Evolutionary conservation across 2,888 invertebrate species (phyloP), one percentile per base, ranked within the genome.

Genomic region (Drosophila prolongata): DNA sequence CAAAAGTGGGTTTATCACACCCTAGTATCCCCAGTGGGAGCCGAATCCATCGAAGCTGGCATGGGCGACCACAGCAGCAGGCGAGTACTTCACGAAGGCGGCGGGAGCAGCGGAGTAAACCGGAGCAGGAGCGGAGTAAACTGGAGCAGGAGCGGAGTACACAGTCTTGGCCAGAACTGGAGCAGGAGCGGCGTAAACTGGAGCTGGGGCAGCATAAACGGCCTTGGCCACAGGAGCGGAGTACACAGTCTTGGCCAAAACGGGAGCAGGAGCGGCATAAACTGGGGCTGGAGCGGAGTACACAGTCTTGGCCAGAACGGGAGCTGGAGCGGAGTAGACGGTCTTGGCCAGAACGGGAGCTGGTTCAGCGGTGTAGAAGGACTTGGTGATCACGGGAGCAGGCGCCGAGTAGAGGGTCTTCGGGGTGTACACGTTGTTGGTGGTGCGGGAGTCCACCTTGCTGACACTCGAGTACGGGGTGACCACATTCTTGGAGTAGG

Each of bases 11-110:
- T 38, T 27, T 40, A n/a, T 27, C 35, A 10, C 13, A 6, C 44
- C 27, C 94, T 94, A 95, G 94, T 94, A 95, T 87, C 94, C 94
- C 93, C 95, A 95, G 85, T 94, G 93, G 79, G 94, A 93, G 77
- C 94, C 94, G 66, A 94, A 93, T 73, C 95, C 95, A 81, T 93
- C 93, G 93, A 95, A 95, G 82, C 94, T 92, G 57, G 94, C 93
- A 90, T 95, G 95, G 68, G 95, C 94, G 47, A 94, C 90, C 38
- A 70, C 72, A 30, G 80, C 65, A 30, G 90, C 85, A 2, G 90
- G 89, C 19, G 84, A 86, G 79, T 81, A 85, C 73, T 72, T 84
- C 19, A 84, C 85, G 13, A 54, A 83, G 56, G 83, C 83, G 24
- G 78, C 61, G 6, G 84, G 86, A 6, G 90, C 90, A 54, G 90